A percentile compares a stretch with the other conserved stretches of the same genome.
phyloP scores from a whole-genome alignment of 2,888 invertebrate genomes.

The Rhamnusium bicolor region DNA sequence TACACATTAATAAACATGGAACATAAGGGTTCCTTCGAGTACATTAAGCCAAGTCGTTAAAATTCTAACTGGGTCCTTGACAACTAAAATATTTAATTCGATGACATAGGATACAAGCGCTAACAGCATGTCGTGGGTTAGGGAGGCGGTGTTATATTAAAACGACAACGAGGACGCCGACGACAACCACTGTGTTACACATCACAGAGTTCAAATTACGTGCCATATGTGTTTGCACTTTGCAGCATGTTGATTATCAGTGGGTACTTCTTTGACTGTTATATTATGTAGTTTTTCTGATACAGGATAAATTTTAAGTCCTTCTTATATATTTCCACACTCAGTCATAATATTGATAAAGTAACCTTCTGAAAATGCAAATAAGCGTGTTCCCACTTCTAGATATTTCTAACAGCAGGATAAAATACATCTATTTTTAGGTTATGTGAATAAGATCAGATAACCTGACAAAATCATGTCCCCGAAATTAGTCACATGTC shows the following conservation, averaged over 20 bases:
- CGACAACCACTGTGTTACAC: slow-evolving; percentile 39
- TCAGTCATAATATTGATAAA: too few species aligned
- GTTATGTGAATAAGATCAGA: too few species aligned
- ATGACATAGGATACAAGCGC: slow-evolving; percentile 2
- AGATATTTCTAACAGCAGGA: too few species aligned
- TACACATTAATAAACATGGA: slow-evolving; percentile 11
- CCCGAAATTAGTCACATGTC: too few species aligned
- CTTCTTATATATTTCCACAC: too few species aligned
- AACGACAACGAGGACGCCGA: slow-evolving; percentile 27
- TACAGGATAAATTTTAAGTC: too few species aligned
- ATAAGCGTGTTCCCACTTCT: too few species aligned
- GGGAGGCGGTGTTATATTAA: slow-evolving; percentile 14
- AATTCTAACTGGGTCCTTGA: slow-evolving; percentile 21
- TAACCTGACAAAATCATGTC: too few species aligned
- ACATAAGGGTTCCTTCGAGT: slow-evolving; percentile 3
- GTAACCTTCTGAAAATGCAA: too few species aligned
- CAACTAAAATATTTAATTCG: slow-evolving; percentile 24
- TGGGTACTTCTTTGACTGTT: too few species aligned
- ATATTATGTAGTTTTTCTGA: too few species aligned
- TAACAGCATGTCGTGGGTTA: not conserved
- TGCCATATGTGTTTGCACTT: slow-evolving; percentile 34
- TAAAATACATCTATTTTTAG: too few species aligned
- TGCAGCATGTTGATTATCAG: not conserved
- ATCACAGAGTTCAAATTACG: slow-evolving; percentile 46
- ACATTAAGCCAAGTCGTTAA: slow-evolving; percentile 15